phyloP scores from a whole-genome alignment of 2,797 vertebrate genomes.

The Triplophysa bombifrons region DNA sequence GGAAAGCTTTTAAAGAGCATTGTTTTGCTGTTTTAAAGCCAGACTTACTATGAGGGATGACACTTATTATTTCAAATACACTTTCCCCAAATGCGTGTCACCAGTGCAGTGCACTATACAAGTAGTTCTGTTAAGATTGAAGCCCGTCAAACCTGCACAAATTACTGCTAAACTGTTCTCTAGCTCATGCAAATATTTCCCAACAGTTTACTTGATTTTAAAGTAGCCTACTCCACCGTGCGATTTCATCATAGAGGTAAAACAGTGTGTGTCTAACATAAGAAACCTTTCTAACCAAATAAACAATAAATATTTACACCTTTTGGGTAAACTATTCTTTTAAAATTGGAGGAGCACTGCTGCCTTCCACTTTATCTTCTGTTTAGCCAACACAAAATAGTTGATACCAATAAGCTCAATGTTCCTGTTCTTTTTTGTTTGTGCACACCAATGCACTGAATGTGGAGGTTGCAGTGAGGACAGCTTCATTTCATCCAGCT shows the following conservation, averaged over 20 bases:
- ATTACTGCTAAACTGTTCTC: too few relatives aligned
- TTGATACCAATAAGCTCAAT: background rate
- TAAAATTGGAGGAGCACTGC: background rate
- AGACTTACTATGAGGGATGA: background rate
- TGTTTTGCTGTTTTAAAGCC: background rate
- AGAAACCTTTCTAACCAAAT: background rate
- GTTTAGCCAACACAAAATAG: background rate
- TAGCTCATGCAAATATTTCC: background rate
- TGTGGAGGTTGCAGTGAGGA: background rate
- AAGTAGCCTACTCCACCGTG: background rate
- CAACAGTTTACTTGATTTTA: slow-evolving; percentile 1
- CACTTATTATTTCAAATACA: background rate
- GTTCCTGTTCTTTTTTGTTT: background rate
- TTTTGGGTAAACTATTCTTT: too few relatives aligned
- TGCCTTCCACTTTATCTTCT: background rate
- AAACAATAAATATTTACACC: background rate
- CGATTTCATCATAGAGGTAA: too few relatives aligned
- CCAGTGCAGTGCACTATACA: too few relatives aligned
- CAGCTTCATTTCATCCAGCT: background rate
- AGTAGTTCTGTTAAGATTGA: too few relatives aligned
- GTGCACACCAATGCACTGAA: background rate
- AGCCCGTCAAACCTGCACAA: too few relatives aligned
- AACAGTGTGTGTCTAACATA: too few relatives aligned
- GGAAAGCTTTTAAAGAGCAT: background rate
- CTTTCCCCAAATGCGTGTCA: background rate